A percentile compares a stretch with the other conserved stretches of the same genome.
These are phyloP conservation scores for Lepidotrigona ventralis DNA, from an alignment of 1,140 invertebrate genomes.

Conservation along the genomic window DNA sequence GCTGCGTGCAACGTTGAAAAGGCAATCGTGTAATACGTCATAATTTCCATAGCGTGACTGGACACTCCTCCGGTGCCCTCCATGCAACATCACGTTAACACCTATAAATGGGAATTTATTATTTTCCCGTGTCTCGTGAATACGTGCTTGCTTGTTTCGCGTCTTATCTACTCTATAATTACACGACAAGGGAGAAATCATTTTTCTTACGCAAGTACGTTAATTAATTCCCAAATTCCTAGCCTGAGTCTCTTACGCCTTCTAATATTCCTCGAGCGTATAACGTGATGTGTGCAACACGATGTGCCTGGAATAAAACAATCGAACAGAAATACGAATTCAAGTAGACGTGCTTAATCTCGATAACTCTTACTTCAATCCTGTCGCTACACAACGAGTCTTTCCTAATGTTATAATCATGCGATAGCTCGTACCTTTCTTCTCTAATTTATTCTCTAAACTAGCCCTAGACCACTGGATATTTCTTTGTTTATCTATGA, in stretches of 20 bases:
- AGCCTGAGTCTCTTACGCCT: too few relatives aligned
- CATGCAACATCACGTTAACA: slow-evolving; percentile 56
- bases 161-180: slow-evolving; percentile 9
- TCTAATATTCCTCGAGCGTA: not conserved
- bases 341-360: too few relatives aligned
- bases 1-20: slow-evolving; percentile 68
- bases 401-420: not conserved
- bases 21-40: slow-evolving; percentile 73
- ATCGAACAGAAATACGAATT: not conserved
- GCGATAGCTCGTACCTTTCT: not conserved
- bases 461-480: too few relatives aligned
- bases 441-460: not conserved
- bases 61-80: slow-evolving; percentile 61
- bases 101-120: slow-evolving; percentile 53
- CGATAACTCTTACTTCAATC: not conserved
- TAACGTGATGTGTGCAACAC: not conserved
- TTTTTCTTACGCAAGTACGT: not conserved
- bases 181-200: not conserved
- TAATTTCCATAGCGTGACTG: slow-evolving; percentile 75
- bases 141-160: slow-evolving; percentile 28
- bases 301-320: not conserved
- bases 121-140: slow-evolving; percentile 42
- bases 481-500: too few relatives aligned
- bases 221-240: not conserved
- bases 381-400: not conserved